Conservation (phyloP, 2,113 vertebrate genomes). For the Eudyptes chrysolophus region DNA sequence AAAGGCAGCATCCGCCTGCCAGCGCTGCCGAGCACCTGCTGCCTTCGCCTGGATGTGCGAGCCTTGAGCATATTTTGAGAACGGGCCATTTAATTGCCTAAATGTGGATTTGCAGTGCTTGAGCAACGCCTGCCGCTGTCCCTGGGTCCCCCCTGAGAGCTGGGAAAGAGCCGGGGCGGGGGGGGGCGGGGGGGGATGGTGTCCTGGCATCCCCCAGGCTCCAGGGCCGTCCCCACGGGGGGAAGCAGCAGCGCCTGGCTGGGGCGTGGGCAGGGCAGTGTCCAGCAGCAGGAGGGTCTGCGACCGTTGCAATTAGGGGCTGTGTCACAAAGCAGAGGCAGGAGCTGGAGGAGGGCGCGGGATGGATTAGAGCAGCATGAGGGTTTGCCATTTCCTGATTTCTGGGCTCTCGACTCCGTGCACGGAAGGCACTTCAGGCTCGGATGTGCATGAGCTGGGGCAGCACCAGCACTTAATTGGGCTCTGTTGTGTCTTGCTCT, state of each 20-base stretch:
- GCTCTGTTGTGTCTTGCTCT: background rate
- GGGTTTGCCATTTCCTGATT: background rate
- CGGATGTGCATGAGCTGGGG: rapidly evolving
- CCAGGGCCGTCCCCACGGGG: background rate
- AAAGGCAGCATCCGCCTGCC: background rate
- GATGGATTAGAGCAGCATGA: background rate
- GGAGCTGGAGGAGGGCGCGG: background rate
- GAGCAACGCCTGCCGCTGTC: background rate
- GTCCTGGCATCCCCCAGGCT: background rate
- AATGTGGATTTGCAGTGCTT: background rate
- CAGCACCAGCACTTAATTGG: background rate
- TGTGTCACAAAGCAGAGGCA: background rate
- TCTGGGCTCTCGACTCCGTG: rapidly evolving
- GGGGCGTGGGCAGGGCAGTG: background rate
- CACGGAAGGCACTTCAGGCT: background rate
- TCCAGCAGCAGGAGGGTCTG: background rate
- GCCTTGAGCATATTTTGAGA: background rate
- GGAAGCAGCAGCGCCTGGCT: background rate
- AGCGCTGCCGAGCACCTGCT: background rate
- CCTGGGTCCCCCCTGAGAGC: rapidly evolving
- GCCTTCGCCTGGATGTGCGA: background rate
- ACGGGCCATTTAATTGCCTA: background rate
- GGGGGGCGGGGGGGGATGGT: too few relatives aligned
- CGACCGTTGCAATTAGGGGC: rapidly evolving
- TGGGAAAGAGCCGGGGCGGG: background rate